Evolutionary conservation across 2,113 vertebrate genomes (phyloP).

Genomic region (Cettia cetti): DNA sequence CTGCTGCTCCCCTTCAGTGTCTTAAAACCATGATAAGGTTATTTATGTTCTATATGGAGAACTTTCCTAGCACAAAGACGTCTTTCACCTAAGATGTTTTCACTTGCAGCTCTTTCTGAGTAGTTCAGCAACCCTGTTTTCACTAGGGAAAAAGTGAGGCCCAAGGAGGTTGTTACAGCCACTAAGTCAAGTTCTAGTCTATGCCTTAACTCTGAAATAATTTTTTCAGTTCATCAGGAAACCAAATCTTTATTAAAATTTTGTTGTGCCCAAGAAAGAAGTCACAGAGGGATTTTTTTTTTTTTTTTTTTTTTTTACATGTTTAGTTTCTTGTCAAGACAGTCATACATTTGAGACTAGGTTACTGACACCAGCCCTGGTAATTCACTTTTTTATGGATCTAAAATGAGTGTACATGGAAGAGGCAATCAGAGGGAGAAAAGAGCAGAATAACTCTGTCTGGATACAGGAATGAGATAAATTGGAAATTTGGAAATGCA

Average conservation of each 20-base stretch:
- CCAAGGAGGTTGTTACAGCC: background rate
- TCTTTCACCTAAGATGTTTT: background rate
- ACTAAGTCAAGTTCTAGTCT: background rate
- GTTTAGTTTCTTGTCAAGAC: background rate
- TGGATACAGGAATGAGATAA: background rate
- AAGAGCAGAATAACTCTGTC: background rate
- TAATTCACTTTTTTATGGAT: background rate
- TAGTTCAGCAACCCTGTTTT: background rate
- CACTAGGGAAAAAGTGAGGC: background rate
- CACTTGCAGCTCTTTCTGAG: background rate
- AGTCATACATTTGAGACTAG: background rate
- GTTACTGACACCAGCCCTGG: background rate
- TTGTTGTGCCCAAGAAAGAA: background rate
- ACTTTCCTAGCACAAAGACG: background rate
- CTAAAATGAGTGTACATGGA: background rate
- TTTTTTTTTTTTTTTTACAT: background rate
- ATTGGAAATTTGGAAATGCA: background rate
- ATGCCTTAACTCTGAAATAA: background rate
- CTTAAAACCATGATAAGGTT: background rate
- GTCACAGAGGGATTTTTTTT: background rate
- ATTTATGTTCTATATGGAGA: background rate
- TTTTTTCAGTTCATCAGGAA: background rate
- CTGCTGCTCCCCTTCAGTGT: background rate
- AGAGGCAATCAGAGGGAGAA: background rate
- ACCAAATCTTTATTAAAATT: background rate